Percentiles rank a stretch among this genome's conserved stretches.
phyloP scores from a whole-genome alignment of 2,113 vertebrate genomes.

The Lophochroa leadbeateri region DNA sequence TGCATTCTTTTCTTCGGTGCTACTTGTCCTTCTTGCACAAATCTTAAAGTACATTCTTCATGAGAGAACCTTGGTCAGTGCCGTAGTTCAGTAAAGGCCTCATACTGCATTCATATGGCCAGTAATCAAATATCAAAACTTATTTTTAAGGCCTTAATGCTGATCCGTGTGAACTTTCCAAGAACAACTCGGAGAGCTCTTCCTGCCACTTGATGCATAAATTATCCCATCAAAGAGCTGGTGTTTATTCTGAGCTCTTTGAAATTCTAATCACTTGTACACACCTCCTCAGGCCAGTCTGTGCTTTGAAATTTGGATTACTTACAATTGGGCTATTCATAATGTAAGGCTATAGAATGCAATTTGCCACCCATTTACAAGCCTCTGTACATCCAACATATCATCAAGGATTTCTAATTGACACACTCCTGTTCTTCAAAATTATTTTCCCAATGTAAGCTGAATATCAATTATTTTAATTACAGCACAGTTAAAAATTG shows the following conservation, averaged over 20 bases:
- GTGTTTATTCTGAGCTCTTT: slow-evolving; percentile 79
- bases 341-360: slow-evolving; percentile 58
- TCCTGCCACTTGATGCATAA: slow-evolving; percentile 79
- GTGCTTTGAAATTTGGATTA: slow-evolving; percentile 76
- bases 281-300: slow-evolving; percentile 75
- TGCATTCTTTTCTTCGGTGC: neutral
- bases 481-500: neutral
- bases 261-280: slow-evolving; percentile 82
- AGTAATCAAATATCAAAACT: slow-evolving; percentile 41
- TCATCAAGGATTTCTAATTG: neutral
- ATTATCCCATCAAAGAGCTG: slow-evolving; percentile 81
- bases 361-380: slow-evolving; percentile 38
- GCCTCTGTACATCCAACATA: neutral
- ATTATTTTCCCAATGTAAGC: neutral
- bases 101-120: neutral
- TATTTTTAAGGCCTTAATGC: slow-evolving; percentile 49
- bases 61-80: neutral
- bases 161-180: slow-evolving; percentile 72
- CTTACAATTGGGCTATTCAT: slow-evolving; percentile 80
- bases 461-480: neutral
- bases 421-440: neutral
- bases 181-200: slow-evolving; percentile 74
- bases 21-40: neutral
- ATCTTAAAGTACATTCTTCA: neutral
- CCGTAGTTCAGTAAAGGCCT: neutral